phyloP scores from a whole-genome alignment of 2,888 invertebrate species.

The Lottia scabra region DNA sequence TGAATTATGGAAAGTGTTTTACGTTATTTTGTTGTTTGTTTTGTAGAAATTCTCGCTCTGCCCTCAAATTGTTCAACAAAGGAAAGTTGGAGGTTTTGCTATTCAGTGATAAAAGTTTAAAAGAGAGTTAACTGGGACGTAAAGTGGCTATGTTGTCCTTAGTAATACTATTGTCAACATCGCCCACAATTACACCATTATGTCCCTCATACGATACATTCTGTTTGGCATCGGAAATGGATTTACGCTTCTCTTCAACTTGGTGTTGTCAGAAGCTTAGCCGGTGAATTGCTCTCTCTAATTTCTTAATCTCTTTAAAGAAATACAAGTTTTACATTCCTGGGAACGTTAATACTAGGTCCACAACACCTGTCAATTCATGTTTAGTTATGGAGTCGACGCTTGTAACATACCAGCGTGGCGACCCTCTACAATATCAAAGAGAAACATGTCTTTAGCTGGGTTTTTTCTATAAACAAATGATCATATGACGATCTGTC shows the following conservation, averaged over 20 bases:
- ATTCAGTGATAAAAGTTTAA: neutral
- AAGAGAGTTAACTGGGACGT: neutral
- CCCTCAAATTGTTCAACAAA: neutral
- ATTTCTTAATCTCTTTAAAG: slow-evolving; percentile 30
- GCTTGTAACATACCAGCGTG: neutral
- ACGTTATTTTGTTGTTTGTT: neutral
- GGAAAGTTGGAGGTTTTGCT: neutral
- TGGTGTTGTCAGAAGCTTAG: slow-evolving; percentile 21
- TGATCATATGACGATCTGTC: too few species aligned
- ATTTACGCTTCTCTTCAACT: slow-evolving; percentile 9
- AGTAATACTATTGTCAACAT: slow-evolving; percentile 2
- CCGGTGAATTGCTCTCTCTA: slow-evolving; percentile 29
- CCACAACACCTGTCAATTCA: slow-evolving; percentile 18
- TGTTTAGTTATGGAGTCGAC: slow-evolving; percentile 4
- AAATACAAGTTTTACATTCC: slow-evolving; percentile 26
- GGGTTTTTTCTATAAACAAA: neutral
- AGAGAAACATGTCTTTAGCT: neutral
- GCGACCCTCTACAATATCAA: neutral
- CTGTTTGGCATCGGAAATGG: slow-evolving; percentile 15
- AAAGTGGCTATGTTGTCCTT: neutral
- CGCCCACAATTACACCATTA: slow-evolving; percentile 13
- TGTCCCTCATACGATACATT: slow-evolving; percentile 7
- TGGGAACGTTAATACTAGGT: slow-evolving; percentile 13
- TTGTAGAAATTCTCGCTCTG: neutral
- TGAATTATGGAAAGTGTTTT: neutral